Conservation (phyloP, 2,113 vertebrate genomes). For the Limanda limanda region DNA sequence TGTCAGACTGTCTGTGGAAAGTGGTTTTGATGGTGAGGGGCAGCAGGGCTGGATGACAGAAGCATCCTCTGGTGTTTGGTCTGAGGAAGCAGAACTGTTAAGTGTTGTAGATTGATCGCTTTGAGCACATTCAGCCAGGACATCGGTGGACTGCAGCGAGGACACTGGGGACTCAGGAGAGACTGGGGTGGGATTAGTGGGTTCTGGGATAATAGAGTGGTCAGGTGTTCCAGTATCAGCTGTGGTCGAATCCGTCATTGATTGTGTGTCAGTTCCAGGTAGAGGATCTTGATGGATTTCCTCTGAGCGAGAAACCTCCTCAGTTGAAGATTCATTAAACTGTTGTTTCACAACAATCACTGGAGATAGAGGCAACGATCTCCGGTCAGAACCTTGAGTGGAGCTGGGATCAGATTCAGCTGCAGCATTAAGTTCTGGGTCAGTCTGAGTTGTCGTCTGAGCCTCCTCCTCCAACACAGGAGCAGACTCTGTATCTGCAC, state of each 20-base stretch:
- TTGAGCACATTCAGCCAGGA: background rate
- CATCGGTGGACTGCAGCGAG: conserved; percentile 3
- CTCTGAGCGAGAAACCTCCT: background rate
- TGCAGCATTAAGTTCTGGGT: background rate
- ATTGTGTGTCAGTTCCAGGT: background rate
- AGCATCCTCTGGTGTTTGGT: conserved; percentile 21
- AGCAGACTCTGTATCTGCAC: conserved; percentile 1
- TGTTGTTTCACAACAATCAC: conserved; percentile 40
- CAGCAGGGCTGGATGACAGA: conserved; percentile 3
- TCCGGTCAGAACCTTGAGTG: background rate
- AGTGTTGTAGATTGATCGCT: background rate
- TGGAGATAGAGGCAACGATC: conserved; percentile 7
- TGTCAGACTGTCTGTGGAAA: conserved; percentile 1
- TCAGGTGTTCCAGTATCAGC: conserved; percentile 8
- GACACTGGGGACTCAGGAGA: background rate
- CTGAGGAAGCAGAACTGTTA: background rate
- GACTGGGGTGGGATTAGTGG: background rate
- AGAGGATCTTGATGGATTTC: conserved; percentile 9
- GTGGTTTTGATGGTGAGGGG: background rate
- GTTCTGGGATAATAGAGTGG: background rate
- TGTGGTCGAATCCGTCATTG: background rate
- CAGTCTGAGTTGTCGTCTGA: conserved; percentile 4
- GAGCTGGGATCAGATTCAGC: background rate
- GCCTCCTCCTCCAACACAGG: background rate
- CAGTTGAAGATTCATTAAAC: background rate